Conservation (phyloP, 2,797 vertebrate genomes). For the Arctocebus calabarensis region DNA sequence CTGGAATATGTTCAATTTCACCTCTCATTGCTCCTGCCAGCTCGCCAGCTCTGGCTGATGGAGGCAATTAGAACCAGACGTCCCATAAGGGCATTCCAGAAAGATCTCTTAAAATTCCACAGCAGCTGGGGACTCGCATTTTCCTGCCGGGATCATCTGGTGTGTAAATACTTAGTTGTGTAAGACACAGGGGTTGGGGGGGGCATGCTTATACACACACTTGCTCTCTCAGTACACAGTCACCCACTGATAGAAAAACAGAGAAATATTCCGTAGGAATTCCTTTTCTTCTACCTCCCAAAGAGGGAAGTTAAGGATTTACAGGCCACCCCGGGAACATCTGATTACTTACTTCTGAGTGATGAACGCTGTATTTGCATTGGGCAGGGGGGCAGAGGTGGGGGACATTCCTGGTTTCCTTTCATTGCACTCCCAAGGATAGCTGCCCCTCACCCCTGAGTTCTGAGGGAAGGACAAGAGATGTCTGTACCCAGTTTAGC, state of each 20-base stretch:
- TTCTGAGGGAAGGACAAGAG: background rate
- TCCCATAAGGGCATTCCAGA: conserved; percentile 81
- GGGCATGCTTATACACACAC: background rate
- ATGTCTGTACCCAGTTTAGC: background rate
- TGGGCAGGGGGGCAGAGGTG: background rate
- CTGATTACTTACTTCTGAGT: conserved; percentile 68
- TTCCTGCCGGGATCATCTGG: conserved; percentile 80
- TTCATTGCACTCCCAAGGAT: background rate
- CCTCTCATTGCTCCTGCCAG: conserved; percentile 79
- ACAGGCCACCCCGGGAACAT: conserved; percentile 45
- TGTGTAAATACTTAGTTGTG: conserved; percentile 69
- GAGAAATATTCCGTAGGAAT: background rate
- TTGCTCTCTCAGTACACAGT: conserved; percentile 23
- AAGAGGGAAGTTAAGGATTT: conserved; percentile 72
- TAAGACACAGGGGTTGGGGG: background rate
- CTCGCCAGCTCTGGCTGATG: conserved; percentile 73
- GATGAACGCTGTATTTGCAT: conserved; percentile 54
- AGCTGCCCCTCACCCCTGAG: background rate
- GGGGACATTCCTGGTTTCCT: background rate
- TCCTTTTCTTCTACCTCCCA: conserved; percentile 21
- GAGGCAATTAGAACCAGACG: conserved; percentile 82
- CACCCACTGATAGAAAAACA: conserved; percentile 48
- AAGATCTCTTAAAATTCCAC: conserved; percentile 79
- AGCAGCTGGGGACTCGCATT: conserved; percentile 78
- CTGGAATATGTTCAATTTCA: conserved; percentile 81